These are phyloP conservation scores for Propithecus coquereli DNA, from an alignment of 2,113 vertebrate genomes.

Conservation along the genomic window DNA sequence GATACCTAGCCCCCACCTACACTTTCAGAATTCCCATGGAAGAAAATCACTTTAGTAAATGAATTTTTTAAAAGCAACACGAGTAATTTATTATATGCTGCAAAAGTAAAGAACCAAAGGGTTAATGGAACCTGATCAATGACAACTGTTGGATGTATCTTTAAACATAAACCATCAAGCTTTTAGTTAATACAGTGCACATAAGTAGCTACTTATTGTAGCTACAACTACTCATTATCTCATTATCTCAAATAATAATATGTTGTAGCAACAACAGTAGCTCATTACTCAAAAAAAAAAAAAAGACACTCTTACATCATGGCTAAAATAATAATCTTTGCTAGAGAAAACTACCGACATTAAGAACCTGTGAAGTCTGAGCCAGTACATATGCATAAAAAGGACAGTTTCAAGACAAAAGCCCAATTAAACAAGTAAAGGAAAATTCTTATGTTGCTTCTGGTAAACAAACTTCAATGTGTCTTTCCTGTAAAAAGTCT, in stretches of 20 bases:
- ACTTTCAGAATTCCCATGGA: conserved; percentile 29
- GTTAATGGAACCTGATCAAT: background rate
- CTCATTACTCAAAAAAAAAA: background rate
- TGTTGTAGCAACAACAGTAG: no score
- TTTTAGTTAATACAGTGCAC: no score
- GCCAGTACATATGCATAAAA: background rate
- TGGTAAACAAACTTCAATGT: conserved; percentile 55
- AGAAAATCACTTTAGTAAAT: background rate
- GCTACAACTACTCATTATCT: background rate
- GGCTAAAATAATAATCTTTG: background rate
- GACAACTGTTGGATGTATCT: background rate
- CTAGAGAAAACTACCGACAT: background rate
- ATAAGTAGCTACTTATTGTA: no score
- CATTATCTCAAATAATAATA: no score
- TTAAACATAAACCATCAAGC: background rate
- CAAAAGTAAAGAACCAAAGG: background rate
- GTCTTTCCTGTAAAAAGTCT: conserved; percentile 32
- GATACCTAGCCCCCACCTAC: background rate
- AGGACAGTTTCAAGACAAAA: conserved; percentile 67
- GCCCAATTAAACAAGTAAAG: conserved; percentile 63
- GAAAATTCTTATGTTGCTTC: conserved; percentile 49
- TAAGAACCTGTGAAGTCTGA: background rate
- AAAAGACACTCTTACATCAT: background rate
- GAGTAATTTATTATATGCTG: background rate
- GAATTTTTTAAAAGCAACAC: background rate